These are phyloP conservation scores for Sternotherus odoratus DNA, from an alignment of 2,797 vertebrate species.

Conservation along the genomic window DNA sequence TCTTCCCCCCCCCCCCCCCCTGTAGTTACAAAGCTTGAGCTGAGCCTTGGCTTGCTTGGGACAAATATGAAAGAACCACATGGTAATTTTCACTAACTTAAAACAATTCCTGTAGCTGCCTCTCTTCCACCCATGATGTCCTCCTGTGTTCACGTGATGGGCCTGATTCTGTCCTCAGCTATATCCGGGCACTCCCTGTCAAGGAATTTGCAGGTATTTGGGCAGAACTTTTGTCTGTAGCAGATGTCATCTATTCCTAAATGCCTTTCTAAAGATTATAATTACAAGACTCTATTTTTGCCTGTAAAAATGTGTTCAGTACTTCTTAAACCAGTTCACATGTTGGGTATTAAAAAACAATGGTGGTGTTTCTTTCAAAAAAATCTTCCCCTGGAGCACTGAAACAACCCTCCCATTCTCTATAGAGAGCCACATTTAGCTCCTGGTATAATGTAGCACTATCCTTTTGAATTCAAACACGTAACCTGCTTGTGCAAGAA, in stretches of 20 bases:
- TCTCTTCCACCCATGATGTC: background rate
- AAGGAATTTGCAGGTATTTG: background rate
- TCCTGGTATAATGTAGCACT: background rate
- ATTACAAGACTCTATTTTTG: background rate
- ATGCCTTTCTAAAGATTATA: background rate
- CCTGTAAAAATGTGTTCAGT: background rate
- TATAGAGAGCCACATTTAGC: background rate
- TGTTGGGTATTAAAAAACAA: background rate
- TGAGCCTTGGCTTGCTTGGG: background rate
- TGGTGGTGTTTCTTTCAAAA: background rate
- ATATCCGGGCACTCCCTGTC: background rate
- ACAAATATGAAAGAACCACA: background rate
- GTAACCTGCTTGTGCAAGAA: background rate
- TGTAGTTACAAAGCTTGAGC: no score
- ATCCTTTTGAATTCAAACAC: background rate
- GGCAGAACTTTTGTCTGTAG: background rate
- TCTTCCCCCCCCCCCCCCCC: no score
- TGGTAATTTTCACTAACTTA: background rate
- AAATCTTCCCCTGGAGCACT: background rate
- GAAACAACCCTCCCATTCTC: background rate
- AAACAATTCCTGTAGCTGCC: background rate
- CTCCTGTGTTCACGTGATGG: rapidly evolving
- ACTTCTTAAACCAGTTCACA: background rate
- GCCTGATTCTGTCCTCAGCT: background rate
- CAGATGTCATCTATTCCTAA: background rate